Evolutionary conservation across 2,113 vertebrate genomes (phyloP).

Genomic region (Saimiri boliviensis): DNA sequence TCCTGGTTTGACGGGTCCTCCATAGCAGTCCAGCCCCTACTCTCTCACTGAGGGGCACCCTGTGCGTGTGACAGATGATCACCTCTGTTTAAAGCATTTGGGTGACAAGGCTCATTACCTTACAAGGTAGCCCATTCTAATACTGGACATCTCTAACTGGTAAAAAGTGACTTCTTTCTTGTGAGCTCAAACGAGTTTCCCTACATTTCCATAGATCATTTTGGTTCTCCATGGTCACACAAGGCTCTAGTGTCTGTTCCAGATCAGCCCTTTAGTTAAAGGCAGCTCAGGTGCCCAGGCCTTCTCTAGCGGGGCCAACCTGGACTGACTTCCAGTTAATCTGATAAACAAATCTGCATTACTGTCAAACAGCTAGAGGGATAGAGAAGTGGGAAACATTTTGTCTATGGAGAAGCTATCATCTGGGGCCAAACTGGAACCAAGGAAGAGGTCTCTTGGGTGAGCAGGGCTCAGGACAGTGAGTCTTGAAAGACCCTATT

Average conservation of each 20-base stretch:
- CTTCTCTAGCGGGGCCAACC: neutral
- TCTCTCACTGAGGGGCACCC: neutral
- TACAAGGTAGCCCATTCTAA: neutral
- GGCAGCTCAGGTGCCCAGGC: neutral
- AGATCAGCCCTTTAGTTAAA: neutral
- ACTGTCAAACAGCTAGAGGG: neutral
- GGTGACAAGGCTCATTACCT: neutral
- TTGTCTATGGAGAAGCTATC: neutral
- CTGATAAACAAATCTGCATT: neutral
- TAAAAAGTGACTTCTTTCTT: neutral
- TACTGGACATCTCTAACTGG: neutral
- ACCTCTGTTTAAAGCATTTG: neutral
- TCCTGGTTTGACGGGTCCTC: neutral
- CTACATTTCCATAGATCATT: neutral
- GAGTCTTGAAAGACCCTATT: neutral
- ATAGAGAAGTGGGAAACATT: neutral
- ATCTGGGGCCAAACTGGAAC: neutral
- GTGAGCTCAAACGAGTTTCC: slow-evolving; percentile 8
- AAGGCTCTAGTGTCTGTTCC: neutral
- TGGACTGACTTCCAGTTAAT: neutral
- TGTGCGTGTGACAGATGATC: neutral
- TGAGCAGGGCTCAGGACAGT: neutral
- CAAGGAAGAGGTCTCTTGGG: neutral
- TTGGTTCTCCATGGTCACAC: neutral
- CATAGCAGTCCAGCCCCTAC: neutral